Evolutionary conservation across 2,888 invertebrate genomes (phyloP), one percentile per base, ranked within the genome.

Genomic region (Coenonympha arcania): DNA sequence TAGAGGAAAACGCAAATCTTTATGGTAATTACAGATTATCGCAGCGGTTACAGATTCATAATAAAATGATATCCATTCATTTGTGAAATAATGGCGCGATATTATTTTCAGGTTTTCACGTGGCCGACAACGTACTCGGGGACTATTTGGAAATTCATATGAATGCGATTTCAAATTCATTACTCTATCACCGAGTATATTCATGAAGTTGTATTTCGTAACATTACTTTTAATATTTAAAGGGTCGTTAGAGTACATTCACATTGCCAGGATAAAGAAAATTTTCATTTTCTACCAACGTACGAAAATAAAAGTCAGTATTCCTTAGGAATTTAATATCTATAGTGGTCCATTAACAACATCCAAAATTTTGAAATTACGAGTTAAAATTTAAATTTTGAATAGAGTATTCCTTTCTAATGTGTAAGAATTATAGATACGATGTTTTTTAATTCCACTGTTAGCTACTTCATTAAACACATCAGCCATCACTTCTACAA

Each of bases 21-120:
- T 76, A 79, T 77, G 73, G 45, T 69, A 74, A 76, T 75, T 26
- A 3, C 40, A 48, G 56, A 46, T 66, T 69, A 71, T 68, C 66
- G 58, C 61, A 57, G 48, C 61, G 67, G 65, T 68, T 73, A 71
- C 69, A 68, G 74, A 80, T 79, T 78, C 79, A 80, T 79, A 77
- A 76, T 76, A 69, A 76, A 76, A 77, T 74, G 62, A 74, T 71
- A 62, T 62, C 66, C 68, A 66, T 72, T 65, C 63, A 75, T 73
- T 69, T 71, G 66, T 66, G 65, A 67, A 63, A 66, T 68, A 66
- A 68, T 66, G 65, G 55, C 58, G 57, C 57, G 64, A 65, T 67
- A 69, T 71, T 65, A 65, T 73, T 69, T 65, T 66, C 58, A 56
- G 59, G 37, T 43, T 48, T 45, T 75, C 81, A 81, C 82, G 82